Conservation (phyloP, 2,888 invertebrate species). For the Macrophya annulata region DNA sequence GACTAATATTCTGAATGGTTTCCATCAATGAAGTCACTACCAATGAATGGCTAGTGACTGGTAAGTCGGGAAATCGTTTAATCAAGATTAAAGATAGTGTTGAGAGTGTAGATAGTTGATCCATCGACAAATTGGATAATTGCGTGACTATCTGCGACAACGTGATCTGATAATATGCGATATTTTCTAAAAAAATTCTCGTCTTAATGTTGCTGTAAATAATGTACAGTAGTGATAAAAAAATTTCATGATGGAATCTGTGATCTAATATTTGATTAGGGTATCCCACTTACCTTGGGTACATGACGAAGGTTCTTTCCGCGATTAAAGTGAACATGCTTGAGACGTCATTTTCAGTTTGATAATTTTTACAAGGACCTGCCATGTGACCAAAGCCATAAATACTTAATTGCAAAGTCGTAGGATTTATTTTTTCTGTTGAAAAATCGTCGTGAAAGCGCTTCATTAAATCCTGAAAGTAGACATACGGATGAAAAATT, state of each 20-base stretch:
- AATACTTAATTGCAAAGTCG: constrained; percentile 81
- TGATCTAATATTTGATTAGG: constrained; percentile 21
- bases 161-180: constrained; percentile 81
- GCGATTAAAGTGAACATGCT: constrained; percentile 79
- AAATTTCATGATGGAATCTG: constrained; percentile 1
- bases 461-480: constrained; percentile 68
- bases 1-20: constrained; percentile 77
- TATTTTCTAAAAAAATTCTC: constrained; percentile 75
- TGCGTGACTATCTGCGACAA: constrained; percentile 80
- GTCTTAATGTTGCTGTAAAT: constrained; percentile 75
- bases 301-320: constrained; percentile 76
- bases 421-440: constrained; percentile 57
- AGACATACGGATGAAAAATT: neutral
- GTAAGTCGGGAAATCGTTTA: constrained; percentile 80
- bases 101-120: constrained; percentile 79
- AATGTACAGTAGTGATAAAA: constrained; percentile 65
- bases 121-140: constrained; percentile 73
- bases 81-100: constrained; percentile 80
- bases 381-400: constrained; percentile 84
- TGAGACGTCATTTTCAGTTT: constrained; percentile 75
- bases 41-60: constrained; percentile 73
- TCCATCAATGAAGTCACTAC: constrained; percentile 78
- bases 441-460: constrained; percentile 64
- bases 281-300: constrained; percentile 67
- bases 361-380: constrained; percentile 78